Percentiles rank a stretch among this genome's conserved stretches.
Conservation (phyloP, 2,113 vertebrate species). For the Uria aalge region DNA sequence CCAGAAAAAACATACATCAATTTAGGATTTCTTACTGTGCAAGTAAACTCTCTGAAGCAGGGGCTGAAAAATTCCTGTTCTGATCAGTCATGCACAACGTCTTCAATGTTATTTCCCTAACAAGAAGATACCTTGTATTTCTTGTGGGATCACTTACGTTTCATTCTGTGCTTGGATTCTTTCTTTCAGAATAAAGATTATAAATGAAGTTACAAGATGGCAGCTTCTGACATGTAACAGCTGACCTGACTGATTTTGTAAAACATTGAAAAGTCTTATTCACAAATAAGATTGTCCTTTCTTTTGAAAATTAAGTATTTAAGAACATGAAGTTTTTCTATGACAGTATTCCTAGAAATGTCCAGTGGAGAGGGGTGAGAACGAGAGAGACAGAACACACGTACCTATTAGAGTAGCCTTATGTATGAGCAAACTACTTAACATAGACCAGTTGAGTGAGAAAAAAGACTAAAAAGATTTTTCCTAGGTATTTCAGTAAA, state of each 20-base stretch:
- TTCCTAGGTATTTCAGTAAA: neutral
- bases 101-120: neutral
- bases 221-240: neutral
- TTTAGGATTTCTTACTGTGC: neutral
- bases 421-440: neutral
- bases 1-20: neutral
- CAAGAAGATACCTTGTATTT: neutral
- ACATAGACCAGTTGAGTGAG: neutral
- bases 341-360: neutral
- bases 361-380: neutral
- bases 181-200: neutral
- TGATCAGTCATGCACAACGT: neutral
- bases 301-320: neutral
- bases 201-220: neutral
- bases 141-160: neutral
- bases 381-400: fast-evolving
- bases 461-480: neutral
- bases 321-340: neutral
- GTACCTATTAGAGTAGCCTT: neutral
- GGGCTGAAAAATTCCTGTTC: neutral
- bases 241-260: neutral
- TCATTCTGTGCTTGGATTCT: neutral
- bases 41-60: neutral
- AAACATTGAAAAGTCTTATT: neutral
- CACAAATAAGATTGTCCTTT: neutral